Evolutionary conservation across 2,888 invertebrate species (phyloP).

Genomic region (Oasisia sp.): DNA sequence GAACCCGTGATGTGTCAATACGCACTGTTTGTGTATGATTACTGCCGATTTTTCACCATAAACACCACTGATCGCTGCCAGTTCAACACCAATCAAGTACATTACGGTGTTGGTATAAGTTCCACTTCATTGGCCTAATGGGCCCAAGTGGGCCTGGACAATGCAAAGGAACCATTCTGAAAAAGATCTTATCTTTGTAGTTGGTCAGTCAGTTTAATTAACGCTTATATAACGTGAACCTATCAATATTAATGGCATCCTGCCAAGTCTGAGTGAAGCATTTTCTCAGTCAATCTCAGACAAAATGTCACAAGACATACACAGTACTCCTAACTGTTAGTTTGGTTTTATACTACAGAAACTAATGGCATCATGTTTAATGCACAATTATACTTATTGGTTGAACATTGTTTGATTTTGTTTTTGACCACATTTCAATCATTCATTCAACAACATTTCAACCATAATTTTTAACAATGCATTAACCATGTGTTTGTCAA

Average conservation of each 20-base stretch:
- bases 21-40: background rate
- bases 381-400: background rate
- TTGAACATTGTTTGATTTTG: background rate
- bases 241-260: background rate
- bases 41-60: background rate
- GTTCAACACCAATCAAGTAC: constrained; percentile 7
- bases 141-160: background rate
- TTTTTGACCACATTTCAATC: background rate
- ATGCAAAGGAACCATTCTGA: background rate
- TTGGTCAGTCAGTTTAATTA: background rate
- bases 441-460: background rate
- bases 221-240: background rate
- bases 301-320: background rate
- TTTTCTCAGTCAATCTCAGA: background rate
- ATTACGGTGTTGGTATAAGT: background rate
- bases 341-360: no score
- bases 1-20: background rate
- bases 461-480: no score
- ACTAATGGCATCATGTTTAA: no score
- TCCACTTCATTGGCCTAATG: background rate
- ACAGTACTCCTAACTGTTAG: background rate
- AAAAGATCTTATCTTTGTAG: constrained; percentile 14
- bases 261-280: background rate
- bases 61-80: background rate
- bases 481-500: no score